Percentiles rank a stretch among this genome's conserved stretches.
Evolutionary conservation across 2,797 vertebrate genomes (phyloP).

Genomic region (Channallabes apus): DNA sequence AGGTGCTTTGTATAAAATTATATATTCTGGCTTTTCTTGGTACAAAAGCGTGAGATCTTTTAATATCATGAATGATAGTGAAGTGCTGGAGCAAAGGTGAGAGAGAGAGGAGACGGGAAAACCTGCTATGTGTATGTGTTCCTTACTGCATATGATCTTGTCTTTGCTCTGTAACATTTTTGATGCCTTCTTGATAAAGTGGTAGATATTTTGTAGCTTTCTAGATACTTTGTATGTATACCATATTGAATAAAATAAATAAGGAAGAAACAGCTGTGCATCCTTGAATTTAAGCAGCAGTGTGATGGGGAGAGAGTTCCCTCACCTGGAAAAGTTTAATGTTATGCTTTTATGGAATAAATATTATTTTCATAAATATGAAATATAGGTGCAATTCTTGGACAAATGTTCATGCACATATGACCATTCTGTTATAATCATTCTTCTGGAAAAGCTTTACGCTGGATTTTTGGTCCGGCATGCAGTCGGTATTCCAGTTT

Average conservation of each 20-base stretch:
- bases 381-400: neutral
- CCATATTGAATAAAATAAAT: conserved; percentile 99
- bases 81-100: conserved; percentile 87
- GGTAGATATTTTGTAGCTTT: conserved; percentile 99
- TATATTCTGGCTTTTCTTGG: conserved; percentile 96
- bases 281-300: neutral
- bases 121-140: conserved; percentile 90
- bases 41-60: conserved; percentile 98
- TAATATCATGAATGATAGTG: conserved; percentile 91
- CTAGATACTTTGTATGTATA: conserved; percentile 99
- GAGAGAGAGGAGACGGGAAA: conserved; percentile 63
- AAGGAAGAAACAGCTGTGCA: conserved; percentile 62
- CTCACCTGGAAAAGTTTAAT: neutral
- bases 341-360: neutral
- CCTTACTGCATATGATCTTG: conserved; percentile 96
- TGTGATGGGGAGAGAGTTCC: no score
- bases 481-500: neutral
- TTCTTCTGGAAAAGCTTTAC: neutral
- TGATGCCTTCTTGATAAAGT: conserved; percentile 99
- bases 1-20: conserved; percentile 93
- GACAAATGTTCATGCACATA: neutral
- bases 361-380: neutral
- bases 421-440: neutral
- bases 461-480: neutral
- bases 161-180: conserved; percentile 98